Conservation (phyloP, 2,797 vertebrate genomes). For the Scolopax bukidnonensis region DNA sequence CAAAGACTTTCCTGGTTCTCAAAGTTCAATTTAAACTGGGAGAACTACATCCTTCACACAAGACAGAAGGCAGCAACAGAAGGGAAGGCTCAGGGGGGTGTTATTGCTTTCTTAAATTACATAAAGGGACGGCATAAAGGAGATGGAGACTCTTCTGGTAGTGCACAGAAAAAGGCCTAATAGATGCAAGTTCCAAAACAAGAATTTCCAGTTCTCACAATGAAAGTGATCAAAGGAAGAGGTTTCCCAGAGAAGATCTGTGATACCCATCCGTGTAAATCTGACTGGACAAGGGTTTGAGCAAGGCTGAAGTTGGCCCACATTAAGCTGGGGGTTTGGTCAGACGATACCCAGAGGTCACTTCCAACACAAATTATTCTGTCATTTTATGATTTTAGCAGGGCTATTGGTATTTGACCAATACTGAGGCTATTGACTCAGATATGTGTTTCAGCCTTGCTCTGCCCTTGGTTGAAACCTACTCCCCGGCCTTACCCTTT, state of each 20-base stretch:
- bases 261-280: background rate
- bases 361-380: background rate
- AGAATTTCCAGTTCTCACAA: background rate
- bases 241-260: background rate
- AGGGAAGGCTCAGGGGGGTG: background rate
- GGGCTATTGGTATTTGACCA: background rate
- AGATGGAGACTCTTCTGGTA: background rate
- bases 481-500: background rate
- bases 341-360: background rate
- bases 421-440: background rate
- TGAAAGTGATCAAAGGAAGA: background rate
- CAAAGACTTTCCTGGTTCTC: background rate
- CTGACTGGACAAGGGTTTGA: background rate
- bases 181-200: accelerated
- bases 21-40: background rate
- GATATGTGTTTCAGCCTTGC: background rate
- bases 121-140: background rate
- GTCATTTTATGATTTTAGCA: background rate
- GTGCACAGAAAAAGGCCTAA: background rate
- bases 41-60: background rate
- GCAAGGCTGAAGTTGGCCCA: background rate
- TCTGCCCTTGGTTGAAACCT: background rate
- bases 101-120: background rate
- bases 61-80: background rate
- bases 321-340: background rate